A percentile compares a stretch with the other conserved stretches of the same genome.
These are phyloP conservation scores for Sialis lutaria DNA, from an alignment of 2,888 invertebrate species.

Conservation along the genomic window DNA sequence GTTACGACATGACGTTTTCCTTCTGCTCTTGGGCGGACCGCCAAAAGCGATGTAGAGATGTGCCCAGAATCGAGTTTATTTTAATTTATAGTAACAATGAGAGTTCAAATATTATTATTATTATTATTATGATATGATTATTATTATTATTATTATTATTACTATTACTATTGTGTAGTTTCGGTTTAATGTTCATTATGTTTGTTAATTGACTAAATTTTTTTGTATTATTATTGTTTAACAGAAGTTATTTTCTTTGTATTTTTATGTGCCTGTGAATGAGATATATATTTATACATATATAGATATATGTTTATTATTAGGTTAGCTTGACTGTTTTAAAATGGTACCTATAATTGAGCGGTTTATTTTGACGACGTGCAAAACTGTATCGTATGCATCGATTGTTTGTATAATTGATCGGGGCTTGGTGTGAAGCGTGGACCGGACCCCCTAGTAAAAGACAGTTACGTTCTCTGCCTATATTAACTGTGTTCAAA, in stretches of 20 bases:
- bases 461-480: too few species aligned
- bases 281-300: slow-evolving; percentile 11
- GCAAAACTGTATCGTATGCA: too few species aligned
- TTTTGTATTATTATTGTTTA: slow-evolving; percentile 12
- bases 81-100: slow-evolving; percentile 4
- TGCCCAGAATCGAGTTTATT: slow-evolving; percentile 4
- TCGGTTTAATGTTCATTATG: not conserved
- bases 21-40: not conserved
- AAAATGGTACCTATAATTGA: too few species aligned
- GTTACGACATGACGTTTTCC: not conserved
- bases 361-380: too few species aligned
- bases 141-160: not conserved
- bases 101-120: slow-evolving; percentile 6
- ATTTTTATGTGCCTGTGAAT: slow-evolving; percentile 14
- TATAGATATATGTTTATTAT: not conserved
- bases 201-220: slow-evolving; percentile 3
- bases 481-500: too few species aligned
- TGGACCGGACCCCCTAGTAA: too few species aligned
- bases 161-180: slow-evolving; percentile 2
- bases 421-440: too few species aligned
- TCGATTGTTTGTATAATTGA: too few species aligned
- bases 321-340: too few species aligned
- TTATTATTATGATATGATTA: not conserved
- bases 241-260: slow-evolving; percentile 15
- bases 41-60: not conserved